A percentile compares a stretch with the other conserved stretches of the same genome.
Conservation (phyloP, 2,797 vertebrate species). For the Zalophus californianus region DNA sequence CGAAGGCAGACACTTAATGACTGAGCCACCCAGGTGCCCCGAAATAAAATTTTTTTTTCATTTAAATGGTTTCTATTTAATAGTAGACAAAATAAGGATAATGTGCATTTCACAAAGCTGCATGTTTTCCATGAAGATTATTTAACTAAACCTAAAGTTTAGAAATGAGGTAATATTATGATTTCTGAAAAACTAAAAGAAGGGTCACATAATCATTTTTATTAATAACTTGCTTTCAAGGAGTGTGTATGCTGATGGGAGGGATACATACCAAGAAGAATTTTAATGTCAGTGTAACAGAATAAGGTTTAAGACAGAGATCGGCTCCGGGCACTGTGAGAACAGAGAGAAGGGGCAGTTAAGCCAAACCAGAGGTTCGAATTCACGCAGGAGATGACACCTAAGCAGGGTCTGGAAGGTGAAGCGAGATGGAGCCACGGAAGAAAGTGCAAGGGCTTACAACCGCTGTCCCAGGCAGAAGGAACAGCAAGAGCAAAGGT, state of each 20-base stretch:
- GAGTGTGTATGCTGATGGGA: background rate
- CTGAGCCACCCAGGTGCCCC: no score
- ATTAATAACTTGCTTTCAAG: slow-evolving; percentile 28
- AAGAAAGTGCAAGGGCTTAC: background rate
- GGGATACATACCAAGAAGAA: background rate
- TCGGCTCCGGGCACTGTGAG: background rate
- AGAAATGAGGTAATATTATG: background rate
- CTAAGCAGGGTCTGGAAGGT: background rate
- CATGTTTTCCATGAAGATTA: background rate
- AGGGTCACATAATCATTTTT: background rate
- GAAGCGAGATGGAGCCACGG: background rate
- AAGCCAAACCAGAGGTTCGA: background rate
- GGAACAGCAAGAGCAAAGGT: background rate
- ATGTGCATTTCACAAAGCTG: background rate
- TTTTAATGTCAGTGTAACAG: background rate
- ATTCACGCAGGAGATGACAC: background rate
- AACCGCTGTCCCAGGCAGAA: background rate
- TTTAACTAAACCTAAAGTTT: slow-evolving; percentile 46
- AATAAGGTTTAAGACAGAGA: background rate
- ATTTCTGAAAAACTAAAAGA: slow-evolving; percentile 29
- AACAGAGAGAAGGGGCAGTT: background rate
- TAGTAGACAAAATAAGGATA: slow-evolving; percentile 30
- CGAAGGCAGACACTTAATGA: no score
- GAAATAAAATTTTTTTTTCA: no score
- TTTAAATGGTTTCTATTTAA: slow-evolving; percentile 29